A percentile compares a stretch with the other conserved stretches of the same genome.
phyloP scores from a whole-genome alignment of 2,888 invertebrate species.

The Rhimphoctona megacephalus region DNA sequence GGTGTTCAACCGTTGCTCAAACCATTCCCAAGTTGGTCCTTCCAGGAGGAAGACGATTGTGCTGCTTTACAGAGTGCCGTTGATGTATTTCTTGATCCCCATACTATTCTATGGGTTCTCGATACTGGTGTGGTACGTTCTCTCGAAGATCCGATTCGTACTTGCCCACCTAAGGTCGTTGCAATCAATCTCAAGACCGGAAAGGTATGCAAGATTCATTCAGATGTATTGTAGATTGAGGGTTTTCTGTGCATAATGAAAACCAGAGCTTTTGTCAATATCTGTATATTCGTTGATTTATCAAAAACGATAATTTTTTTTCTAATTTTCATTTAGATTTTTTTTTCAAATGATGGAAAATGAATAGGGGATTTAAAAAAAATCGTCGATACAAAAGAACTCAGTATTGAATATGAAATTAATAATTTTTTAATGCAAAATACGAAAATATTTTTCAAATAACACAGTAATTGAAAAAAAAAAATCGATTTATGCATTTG shows the following conservation, averaged over 20 bases:
- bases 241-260: background rate
- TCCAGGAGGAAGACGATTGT: constrained; percentile 90
- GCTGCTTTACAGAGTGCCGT: constrained; percentile 90
- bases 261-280: background rate
- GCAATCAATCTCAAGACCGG: constrained; percentile 87
- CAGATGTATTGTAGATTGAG: background rate
- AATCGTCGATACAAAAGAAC: too few species aligned
- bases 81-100: constrained; percentile 88
- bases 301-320: background rate
- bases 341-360: too few species aligned
- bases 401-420: background rate
- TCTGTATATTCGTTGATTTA: background rate
- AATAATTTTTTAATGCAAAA: background rate
- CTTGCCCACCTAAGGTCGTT: constrained; percentile 88
- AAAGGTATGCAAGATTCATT: constrained; percentile 80
- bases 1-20: constrained; percentile 86
- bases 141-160: constrained; percentile 86
- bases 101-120: constrained; percentile 87
- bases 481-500: background rate
- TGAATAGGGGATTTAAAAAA: too few species aligned
- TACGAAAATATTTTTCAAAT: background rate
- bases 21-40: constrained; percentile 89
- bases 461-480: background rate
- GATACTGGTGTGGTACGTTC: constrained; percentile 88
- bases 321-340: background rate